Evolutionary conservation across 2,888 invertebrate species (phyloP).

Genomic region (Drosophila siamana): DNA sequence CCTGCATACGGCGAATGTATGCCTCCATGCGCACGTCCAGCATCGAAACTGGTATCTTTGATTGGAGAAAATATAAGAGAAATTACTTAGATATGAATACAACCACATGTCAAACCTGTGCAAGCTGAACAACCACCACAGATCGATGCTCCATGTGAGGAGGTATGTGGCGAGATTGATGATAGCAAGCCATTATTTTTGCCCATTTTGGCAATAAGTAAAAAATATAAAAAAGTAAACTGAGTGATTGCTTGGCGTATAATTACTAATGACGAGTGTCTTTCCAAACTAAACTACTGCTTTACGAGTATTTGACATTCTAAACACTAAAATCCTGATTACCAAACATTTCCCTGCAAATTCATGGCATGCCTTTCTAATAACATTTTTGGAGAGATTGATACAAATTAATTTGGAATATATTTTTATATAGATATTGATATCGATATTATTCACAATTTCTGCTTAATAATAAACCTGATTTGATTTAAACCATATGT

Average conservation of each 20-base stretch:
- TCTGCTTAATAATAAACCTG: no score
- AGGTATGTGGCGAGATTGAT: constrained; percentile 9
- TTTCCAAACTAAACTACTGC: constrained; percentile 39
- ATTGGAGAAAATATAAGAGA: not conserved
- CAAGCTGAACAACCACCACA: not conserved
- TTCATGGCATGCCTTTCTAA: not conserved
- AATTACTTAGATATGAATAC: not conserved
- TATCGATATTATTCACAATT: no score
- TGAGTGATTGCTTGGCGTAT: constrained; percentile 26
- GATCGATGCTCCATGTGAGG: not conserved
- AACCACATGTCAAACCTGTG: not conserved
- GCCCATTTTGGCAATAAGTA: constrained; percentile 37
- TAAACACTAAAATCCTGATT: constrained; percentile 5
- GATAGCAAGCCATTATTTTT: constrained; percentile 24
- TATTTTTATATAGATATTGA: no score
- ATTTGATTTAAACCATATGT: no score
- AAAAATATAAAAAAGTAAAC: constrained; percentile 49
- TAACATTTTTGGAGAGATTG: not conserved
- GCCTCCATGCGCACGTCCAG: constrained; percentile 48
- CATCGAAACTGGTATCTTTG: constrained; percentile 66
- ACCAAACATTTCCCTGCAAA: not conserved
- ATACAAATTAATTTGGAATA: no score
- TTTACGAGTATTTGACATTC: constrained; percentile 25
- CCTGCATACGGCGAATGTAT: constrained; percentile 85
- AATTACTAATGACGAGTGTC: constrained; percentile 45